Conservation (phyloP, 2,888 invertebrate species). For the Tachystola acroxantha region DNA sequence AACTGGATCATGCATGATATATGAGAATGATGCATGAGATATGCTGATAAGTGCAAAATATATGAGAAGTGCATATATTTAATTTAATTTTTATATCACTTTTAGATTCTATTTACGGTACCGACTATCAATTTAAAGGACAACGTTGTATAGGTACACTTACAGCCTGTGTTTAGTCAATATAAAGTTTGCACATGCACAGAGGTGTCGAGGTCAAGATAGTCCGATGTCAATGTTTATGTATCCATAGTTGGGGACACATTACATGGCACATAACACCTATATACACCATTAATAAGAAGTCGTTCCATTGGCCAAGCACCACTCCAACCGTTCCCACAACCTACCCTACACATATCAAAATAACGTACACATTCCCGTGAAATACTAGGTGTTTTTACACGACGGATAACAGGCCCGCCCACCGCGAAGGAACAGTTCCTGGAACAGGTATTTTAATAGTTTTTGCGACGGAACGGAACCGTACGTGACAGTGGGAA, state of each 20-base stretch:
- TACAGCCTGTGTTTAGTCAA: too few relatives aligned
- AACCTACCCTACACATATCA: neutral
- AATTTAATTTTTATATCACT: too few relatives aligned
- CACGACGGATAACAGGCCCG: conserved; percentile 12
- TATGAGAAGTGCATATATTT: too few relatives aligned
- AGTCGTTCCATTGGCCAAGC: conserved; percentile 2
- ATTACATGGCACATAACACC: conserved; percentile 3
- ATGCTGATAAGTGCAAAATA: too few relatives aligned
- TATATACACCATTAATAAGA: conserved; percentile 2
- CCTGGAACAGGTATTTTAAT: conserved; percentile 15
- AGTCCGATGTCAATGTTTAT: too few relatives aligned
- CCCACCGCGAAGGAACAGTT: conserved; percentile 14
- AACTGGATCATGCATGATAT: too few relatives aligned
- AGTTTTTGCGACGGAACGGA: conserved; percentile 15
- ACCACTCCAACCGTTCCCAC: neutral
- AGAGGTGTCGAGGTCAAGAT: too few relatives aligned
- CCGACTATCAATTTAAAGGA: too few relatives aligned
- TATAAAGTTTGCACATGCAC: too few relatives aligned
- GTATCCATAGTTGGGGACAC: conserved; percentile 1
- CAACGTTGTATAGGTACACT: too few relatives aligned
- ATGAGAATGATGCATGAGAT: too few relatives aligned
- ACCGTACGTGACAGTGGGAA: conserved; percentile 9
- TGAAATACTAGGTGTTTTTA: conserved; percentile 9
- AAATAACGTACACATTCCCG: conserved; percentile 1
- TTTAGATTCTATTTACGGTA: too few relatives aligned